Conservation (phyloP, 2,797 vertebrate genomes). For the Anas acuta region DNA sequence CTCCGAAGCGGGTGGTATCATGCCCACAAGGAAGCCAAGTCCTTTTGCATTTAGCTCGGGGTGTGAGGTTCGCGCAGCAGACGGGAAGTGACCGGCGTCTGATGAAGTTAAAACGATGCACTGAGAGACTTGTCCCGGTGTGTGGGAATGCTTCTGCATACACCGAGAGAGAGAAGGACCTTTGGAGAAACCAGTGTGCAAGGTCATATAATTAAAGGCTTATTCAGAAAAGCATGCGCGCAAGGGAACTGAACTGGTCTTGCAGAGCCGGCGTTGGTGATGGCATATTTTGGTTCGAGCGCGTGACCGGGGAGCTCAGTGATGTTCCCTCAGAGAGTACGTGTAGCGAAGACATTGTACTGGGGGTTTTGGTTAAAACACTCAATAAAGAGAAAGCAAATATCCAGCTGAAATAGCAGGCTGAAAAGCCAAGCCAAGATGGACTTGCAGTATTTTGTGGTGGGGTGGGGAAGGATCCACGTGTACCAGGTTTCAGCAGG, state of each 20-base stretch:
- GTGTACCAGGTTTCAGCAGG: accelerated
- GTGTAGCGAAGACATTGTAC: accelerated
- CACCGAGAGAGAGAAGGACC: too few relatives aligned
- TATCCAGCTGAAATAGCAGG: too few relatives aligned
- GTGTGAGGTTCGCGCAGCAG: neutral
- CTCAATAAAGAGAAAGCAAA: neutral
- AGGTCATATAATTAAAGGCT: neutral
- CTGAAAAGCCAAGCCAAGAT: too few relatives aligned
- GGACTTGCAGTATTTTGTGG: neutral
- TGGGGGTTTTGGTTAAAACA: neutral
- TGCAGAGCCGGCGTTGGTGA: accelerated
- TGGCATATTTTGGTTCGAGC: neutral
- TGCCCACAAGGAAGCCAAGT: neutral
- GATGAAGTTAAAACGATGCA: neutral
- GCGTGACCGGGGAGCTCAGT: neutral
- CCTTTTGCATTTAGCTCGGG: neutral
- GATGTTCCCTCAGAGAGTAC: neutral
- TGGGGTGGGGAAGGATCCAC: neutral
- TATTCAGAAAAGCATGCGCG: neutral
- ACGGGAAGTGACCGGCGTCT: accelerated
- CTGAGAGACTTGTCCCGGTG: neutral
- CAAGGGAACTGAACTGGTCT: neutral
- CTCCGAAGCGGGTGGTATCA: neutral
- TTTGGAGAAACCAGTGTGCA: neutral
- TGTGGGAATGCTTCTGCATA: neutral